Percentiles rank a stretch among this genome's conserved stretches.
These are phyloP conservation scores for Rhyacophila evoluta DNA, from an alignment of 2,888 invertebrate genomes.

Conservation along the genomic window DNA sequence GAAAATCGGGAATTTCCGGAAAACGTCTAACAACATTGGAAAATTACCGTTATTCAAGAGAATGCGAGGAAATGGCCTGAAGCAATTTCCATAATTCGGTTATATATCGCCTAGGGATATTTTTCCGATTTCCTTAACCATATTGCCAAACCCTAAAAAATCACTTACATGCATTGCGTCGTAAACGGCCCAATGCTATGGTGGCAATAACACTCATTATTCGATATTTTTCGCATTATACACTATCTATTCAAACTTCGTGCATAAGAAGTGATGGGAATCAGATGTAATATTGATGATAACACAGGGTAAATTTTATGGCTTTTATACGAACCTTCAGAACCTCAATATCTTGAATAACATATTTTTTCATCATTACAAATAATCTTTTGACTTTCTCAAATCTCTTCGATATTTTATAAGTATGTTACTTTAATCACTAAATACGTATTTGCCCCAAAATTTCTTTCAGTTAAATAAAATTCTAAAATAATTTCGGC, in stretches of 20 bases:
- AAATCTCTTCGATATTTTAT: too few species aligned
- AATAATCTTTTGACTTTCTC: too few species aligned
- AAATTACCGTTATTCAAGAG: conserved; percentile 9
- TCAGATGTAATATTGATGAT: background rate
- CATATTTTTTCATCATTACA: too few species aligned
- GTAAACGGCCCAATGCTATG: background rate
- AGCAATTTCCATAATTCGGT: conserved; percentile 32
- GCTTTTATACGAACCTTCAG: background rate
- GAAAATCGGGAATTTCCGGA: background rate
- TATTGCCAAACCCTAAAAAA: background rate
- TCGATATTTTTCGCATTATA: background rate
- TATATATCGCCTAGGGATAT: background rate
- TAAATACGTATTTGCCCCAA: too few species aligned
- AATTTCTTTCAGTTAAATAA: too few species aligned
- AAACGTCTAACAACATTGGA: conserved; percentile 8
- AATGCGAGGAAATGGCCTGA: conserved; percentile 1
- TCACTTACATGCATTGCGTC: background rate
- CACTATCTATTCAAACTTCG: background rate
- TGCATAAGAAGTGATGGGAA: background rate
- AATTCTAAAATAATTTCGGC: too few species aligned
- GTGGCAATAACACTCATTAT: background rate
- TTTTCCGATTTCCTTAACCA: background rate
- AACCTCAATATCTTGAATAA: too few species aligned
- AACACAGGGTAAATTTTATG: background rate
- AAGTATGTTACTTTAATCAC: too few species aligned